Evolutionary conservation across 2,797 vertebrate genomes (phyloP), one percentile per base, ranked within the genome.

Genomic region (Oreortyx pictus): DNA sequence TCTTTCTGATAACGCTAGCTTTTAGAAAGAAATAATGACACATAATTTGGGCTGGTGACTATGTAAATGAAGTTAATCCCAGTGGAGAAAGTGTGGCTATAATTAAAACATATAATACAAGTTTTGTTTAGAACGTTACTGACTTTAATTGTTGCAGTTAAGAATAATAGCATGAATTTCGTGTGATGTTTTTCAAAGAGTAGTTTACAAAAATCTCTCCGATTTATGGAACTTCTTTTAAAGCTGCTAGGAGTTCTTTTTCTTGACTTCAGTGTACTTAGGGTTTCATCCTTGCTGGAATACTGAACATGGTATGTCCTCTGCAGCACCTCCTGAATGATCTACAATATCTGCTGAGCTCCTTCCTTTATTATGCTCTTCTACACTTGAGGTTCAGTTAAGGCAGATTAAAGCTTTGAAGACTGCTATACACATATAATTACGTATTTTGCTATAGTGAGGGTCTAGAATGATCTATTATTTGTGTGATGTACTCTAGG

Each of bases 71-170:
- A 89, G 24, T 84, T 84, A 74, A 17, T 93, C 57, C 37, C 37
- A 76, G 15, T 7, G 52, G 81, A 78, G 66, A 4, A 89, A 19
- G 24, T 43, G 41, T 90, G 52, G 44, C 14, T 90, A 11, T 65
- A 80, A 82, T 91, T 94, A 90, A 87, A 93, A 68, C 23, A 74
- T 85, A 44, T 0, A 72, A 70, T 78, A 86, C 15, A 71, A 27
- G 49, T 89, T 86, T 94, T 91, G 54, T 91, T 90, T 83, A 59
- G 47, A 71, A 88, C 78, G 90, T 81, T 75, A 54, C 9, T 89
- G 79, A 80, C 80, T 22, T 80, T 83, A 89, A 52, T 74, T 85
- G 35, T 33, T 8, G 2, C 85, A 89, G 68, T 94, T 86, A 94
- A 82, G 41, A 41, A 18, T 85, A 71, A 33, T 24, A 64, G 33